phyloP scores from a whole-genome alignment of 2,797 vertebrate species.

The Gymnoscopelus microlampas region DNA sequence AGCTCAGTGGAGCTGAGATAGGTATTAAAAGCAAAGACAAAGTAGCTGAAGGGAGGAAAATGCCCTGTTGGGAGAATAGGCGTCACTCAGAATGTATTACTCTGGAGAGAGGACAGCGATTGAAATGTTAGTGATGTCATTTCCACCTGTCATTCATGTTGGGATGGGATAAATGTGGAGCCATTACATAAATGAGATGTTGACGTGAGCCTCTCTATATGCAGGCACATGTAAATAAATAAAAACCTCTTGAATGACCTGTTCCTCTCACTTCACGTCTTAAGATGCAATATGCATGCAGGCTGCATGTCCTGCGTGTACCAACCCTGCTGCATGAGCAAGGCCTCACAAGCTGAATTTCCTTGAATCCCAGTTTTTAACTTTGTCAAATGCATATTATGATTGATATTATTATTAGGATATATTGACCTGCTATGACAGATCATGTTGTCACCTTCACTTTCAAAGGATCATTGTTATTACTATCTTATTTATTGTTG shows the following conservation, averaged over 20 bases:
- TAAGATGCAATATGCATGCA: not conserved
- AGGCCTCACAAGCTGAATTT: not conserved
- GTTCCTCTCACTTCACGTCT: slow-evolving; percentile 2
- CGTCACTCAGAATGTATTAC: slow-evolving; percentile 70
- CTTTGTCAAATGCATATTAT: not conserved
- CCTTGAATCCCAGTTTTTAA: not conserved
- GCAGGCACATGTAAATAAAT: slow-evolving; percentile 50
- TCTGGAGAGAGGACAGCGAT: slow-evolving; percentile 66
- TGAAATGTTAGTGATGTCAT: slow-evolving; percentile 80
- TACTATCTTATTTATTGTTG: too few species aligned
- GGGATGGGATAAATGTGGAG: slow-evolving; percentile 68
- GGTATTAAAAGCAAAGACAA: slow-evolving; percentile 49
- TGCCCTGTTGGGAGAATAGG: slow-evolving; percentile 61
- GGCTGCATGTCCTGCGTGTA: not conserved
- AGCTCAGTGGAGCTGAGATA: slow-evolving; percentile 25
- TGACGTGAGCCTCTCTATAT: slow-evolving; percentile 64
- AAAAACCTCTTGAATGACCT: slow-evolving; percentile 12
- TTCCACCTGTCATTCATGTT: slow-evolving; percentile 76
- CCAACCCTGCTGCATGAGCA: not conserved
- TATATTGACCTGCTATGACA: too few species aligned
- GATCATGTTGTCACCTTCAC: too few species aligned
- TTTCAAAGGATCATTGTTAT: too few species aligned
- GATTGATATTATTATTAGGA: too few species aligned
- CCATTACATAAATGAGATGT: slow-evolving; percentile 83
- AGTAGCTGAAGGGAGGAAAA: slow-evolving; percentile 54